Conservation (phyloP, 2,797 vertebrate species). For the Propithecus deckenii region DNA sequence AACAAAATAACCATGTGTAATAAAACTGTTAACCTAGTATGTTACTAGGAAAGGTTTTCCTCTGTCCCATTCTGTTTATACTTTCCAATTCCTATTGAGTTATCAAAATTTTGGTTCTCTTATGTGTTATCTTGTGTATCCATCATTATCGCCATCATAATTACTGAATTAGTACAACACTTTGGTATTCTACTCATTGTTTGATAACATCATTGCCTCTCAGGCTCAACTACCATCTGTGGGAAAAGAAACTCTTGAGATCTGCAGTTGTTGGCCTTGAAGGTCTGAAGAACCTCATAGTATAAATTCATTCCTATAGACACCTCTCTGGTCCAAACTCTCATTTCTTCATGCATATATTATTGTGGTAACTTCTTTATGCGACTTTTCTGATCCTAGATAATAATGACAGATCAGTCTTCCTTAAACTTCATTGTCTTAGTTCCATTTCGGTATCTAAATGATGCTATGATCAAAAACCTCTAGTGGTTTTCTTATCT, state of each 20-base stretch:
- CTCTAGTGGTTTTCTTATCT: background rate
- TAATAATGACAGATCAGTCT: conserved; percentile 20
- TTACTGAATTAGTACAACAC: background rate
- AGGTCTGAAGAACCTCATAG: background rate
- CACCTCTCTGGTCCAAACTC: background rate
- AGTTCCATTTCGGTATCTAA: background rate
- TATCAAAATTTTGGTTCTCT: background rate
- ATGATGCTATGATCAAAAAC: background rate
- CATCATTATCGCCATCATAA: background rate
- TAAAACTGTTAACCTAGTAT: conserved; percentile 7
- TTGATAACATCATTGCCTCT: background rate
- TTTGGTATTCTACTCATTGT: background rate
- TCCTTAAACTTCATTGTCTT: background rate
- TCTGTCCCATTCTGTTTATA: background rate
- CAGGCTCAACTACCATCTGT: background rate
- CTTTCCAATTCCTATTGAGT: conserved; percentile 6
- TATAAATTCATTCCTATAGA: background rate
- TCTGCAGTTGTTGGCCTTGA: background rate
- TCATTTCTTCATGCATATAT: background rate
- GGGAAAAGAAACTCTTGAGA: background rate
- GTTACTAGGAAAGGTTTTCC: background rate
- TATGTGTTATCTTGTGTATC: background rate
- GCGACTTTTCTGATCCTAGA: background rate
- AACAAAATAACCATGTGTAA: background rate
- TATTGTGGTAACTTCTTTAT: background rate